phyloP scores from a whole-genome alignment of 30 jellyfish, hydroid and myxozoan species.

The Rhopilema esculentum region DNA sequence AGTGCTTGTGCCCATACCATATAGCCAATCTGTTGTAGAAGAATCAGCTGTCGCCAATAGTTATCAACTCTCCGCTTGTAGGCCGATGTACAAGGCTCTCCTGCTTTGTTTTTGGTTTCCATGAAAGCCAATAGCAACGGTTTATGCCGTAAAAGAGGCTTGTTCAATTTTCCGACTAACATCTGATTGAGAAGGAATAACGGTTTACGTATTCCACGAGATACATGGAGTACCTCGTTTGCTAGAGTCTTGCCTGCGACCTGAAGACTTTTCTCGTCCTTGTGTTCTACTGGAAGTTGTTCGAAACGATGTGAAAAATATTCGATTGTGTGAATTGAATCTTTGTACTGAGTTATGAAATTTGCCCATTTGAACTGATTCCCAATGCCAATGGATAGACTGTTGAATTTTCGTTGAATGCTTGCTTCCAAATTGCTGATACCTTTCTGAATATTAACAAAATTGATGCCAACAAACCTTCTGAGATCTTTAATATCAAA shows the following conservation, averaged over 20 bases:
- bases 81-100: constrained; percentile 52
- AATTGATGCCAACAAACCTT: no score
- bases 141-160: constrained; percentile 9
- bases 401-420: no score
- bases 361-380: no score
- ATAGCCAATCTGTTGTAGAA: constrained; percentile 52
- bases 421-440: no score
- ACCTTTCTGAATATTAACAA: no score
- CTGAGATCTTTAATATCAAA: no score
- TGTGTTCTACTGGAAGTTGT: neutral
- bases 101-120: constrained; percentile 21
- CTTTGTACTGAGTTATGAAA: no score
- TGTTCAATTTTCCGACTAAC: constrained; percentile 11
- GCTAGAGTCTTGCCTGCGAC: constrained; percentile 35
- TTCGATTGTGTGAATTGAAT: no score
- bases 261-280: neutral
- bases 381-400: no score
- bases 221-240: neutral
- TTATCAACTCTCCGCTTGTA: no score
- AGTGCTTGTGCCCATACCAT: constrained; percentile 69
- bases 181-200: constrained; percentile 4
- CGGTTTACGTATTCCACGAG: constrained; percentile 5
- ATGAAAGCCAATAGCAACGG: constrained; percentile 35
- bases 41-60: constrained; percentile 32
- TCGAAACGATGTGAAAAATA: constrained; percentile 18